A percentile compares a stretch with the other conserved stretches of the same genome.
Evolutionary conservation across 35 echinoderm and acorn worm species (phyloP).

Genomic region (Lytechinus variegatus): DNA sequence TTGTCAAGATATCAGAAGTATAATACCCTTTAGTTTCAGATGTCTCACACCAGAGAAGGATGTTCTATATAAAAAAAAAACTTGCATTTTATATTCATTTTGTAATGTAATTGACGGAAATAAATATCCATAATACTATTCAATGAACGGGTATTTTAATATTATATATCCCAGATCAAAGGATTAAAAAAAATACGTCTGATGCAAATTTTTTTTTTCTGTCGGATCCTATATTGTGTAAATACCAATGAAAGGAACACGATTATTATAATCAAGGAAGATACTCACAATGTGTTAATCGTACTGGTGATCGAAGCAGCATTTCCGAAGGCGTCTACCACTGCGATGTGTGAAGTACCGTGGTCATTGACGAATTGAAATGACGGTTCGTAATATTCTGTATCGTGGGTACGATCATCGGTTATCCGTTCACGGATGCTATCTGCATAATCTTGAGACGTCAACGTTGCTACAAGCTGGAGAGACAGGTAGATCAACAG

Average conservation of each 20-base stretch:
- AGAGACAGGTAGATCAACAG: background rate
- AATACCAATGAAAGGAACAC: background rate
- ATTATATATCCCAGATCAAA: too few species aligned
- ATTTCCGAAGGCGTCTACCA: conserved; percentile 46
- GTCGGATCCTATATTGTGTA: too few species aligned
- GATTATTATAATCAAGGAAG: background rate
- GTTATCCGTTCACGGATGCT: background rate
- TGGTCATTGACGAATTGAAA: background rate
- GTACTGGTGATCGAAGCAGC: conserved; percentile 36
- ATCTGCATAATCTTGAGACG: conserved; percentile 47
- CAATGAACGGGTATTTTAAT: too few species aligned
- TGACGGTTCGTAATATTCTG: background rate
- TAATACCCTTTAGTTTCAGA: too few species aligned
- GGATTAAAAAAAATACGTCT: too few species aligned
- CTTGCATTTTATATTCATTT: too few species aligned
- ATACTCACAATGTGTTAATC: conserved; percentile 41
- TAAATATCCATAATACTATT: too few species aligned
- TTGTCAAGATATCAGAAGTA: too few species aligned
- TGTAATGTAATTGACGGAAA: too few species aligned
- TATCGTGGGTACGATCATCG: conserved; percentile 30
- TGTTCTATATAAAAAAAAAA: too few species aligned
- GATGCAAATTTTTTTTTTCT: too few species aligned
- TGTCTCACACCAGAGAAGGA: too few species aligned
- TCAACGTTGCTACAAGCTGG: conserved; percentile 40
- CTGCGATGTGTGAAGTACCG: conserved; percentile 28